These are phyloP conservation scores for Oryzias javanicus DNA, from an alignment of 2,113 vertebrate genomes.

Conservation along the genomic window DNA sequence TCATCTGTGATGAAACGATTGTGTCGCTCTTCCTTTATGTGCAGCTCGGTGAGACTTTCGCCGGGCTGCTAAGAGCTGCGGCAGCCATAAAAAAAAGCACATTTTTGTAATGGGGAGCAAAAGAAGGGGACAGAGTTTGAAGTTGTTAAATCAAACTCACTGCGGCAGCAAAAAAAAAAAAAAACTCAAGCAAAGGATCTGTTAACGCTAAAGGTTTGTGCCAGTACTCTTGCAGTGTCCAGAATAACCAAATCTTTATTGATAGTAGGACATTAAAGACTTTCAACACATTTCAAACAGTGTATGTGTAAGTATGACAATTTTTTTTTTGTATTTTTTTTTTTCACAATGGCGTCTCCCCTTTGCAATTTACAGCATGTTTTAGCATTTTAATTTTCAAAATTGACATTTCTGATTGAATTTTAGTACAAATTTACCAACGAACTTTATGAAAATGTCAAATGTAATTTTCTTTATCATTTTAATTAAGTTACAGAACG, in stretches of 20 bases:
- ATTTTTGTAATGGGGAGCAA: slow-evolving; percentile 51
- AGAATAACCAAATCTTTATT: not conserved
- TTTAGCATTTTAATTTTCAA: too few species aligned
- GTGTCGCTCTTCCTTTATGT: slow-evolving; percentile 33
- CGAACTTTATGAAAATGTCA: too few species aligned
- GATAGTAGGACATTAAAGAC: too few species aligned
- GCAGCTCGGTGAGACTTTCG: slow-evolving; percentile 27
- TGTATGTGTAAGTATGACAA: too few species aligned
- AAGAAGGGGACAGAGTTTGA: slow-evolving; percentile 23
- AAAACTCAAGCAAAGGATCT: slow-evolving; percentile 6
- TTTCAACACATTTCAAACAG: too few species aligned
- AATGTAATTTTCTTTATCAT: too few species aligned
- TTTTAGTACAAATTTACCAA: too few species aligned
- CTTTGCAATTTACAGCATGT: too few species aligned
- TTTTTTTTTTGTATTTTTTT: too few species aligned
- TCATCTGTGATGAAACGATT: slow-evolving; percentile 70
- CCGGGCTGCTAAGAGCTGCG: slow-evolving; percentile 23
- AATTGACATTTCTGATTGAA: too few species aligned
- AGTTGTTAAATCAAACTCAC: slow-evolving; percentile 48
- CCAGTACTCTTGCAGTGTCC: not conserved
- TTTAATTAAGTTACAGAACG: too few species aligned
- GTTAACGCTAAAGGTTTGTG: slow-evolving; percentile 14
- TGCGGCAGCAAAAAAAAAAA: slow-evolving; percentile 45
- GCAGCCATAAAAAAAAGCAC: slow-evolving; percentile 51
- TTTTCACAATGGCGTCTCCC: too few species aligned